phyloP scores from a whole-genome alignment of 2,113 vertebrate species.

The Cynopterus brachyotis region DNA sequence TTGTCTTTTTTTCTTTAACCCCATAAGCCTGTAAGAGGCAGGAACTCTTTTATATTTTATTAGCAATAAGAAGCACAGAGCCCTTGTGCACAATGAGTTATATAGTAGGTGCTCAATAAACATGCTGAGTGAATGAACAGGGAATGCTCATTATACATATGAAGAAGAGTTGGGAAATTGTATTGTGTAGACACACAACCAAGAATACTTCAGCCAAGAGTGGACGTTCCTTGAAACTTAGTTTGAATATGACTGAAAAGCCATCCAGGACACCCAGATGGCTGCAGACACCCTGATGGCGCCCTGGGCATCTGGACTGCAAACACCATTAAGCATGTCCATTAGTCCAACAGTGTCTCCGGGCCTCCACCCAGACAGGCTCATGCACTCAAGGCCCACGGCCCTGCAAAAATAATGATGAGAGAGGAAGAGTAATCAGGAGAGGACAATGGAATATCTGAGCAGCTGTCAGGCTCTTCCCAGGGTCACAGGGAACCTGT shows the following conservation, averaged over 20 bases:
- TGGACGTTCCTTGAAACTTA: not conserved
- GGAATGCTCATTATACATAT: not conserved
- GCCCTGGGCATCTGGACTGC: not conserved
- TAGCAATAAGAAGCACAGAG: not conserved
- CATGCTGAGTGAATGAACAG: not conserved
- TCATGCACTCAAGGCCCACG: rapidly evolving
- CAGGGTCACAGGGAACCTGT: not conserved
- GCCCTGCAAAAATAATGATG: not conserved
- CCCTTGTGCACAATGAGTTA: not conserved
- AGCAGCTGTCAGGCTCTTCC: not conserved
- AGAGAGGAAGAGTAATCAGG: not conserved
- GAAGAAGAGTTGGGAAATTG: not conserved
- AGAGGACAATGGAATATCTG: not conserved
- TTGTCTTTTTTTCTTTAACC: not conserved
- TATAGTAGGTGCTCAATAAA: not conserved
- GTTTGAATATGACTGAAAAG: not conserved
- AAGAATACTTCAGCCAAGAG: not conserved
- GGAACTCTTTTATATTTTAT: not conserved
- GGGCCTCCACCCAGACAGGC: not conserved
- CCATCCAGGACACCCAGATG: not conserved
- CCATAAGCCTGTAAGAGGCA: not conserved
- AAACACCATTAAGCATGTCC: not conserved
- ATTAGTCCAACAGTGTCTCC: not conserved
- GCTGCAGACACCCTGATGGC: not conserved
- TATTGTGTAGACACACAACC: not conserved